These are phyloP conservation scores for Peromyscus maniculatus DNA, from an alignment of 2,113 vertebrate species.

Conservation along the genomic window DNA sequence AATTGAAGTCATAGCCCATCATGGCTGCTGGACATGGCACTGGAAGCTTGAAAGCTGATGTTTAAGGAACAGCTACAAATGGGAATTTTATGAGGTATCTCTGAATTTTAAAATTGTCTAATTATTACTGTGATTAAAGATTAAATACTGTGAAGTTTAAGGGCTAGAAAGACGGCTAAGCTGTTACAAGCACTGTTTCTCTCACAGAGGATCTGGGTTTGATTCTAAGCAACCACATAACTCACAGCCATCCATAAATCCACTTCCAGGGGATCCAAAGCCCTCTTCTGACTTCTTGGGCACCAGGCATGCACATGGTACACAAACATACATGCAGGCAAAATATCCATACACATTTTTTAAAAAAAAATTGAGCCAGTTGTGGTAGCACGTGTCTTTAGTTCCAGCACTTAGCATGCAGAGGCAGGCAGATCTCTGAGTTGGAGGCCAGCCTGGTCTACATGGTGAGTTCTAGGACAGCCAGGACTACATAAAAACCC, in stretches of 20 bases:
- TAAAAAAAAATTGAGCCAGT: background rate
- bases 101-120: constrained; percentile 15
- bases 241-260: background rate
- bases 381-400: background rate
- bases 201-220: background rate
- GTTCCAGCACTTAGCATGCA: background rate
- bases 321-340: background rate
- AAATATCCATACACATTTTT: background rate
- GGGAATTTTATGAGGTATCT: background rate
- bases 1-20: background rate
- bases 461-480: background rate
- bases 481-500: background rate
- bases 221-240: background rate
- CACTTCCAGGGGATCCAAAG: background rate
- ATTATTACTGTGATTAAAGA: background rate
- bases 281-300: background rate
- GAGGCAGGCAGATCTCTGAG: background rate
- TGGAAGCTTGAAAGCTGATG: background rate
- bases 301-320: background rate
- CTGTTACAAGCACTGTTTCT: background rate
- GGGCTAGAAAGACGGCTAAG: background rate
- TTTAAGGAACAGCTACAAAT: background rate
- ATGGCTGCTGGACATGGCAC: background rate
- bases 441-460: background rate
- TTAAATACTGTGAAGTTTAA: background rate